Evolutionary conservation across 2,113 vertebrate species (phyloP).

Genomic region (Sylvietta virens): DNA sequence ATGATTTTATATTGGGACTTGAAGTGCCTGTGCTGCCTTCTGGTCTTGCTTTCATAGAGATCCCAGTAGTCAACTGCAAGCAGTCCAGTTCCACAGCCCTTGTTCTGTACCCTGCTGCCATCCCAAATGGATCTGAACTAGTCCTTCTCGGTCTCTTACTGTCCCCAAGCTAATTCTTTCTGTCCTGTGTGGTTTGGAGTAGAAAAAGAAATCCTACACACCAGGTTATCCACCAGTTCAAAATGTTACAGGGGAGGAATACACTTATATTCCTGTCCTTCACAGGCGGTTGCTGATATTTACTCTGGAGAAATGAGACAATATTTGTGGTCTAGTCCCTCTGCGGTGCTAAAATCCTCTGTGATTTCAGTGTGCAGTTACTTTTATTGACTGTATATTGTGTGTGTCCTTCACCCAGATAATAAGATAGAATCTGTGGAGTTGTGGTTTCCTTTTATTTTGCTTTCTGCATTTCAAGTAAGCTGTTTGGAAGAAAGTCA

Average conservation of each 20-base stretch:
- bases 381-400: neutral
- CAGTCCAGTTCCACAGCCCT: neutral
- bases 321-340: neutral
- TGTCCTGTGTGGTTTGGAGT: neutral
- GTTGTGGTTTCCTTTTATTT: neutral
- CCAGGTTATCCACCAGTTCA: neutral
- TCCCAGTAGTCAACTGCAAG: neutral
- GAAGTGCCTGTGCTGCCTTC: neutral
- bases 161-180: neutral
- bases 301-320: neutral
- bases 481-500: neutral
- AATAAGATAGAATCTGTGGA: neutral
- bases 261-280: neutral
- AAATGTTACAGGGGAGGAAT: neutral
- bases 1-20: neutral
- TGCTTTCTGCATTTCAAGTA: neutral
- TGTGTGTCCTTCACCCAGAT: neutral
- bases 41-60: fast-evolving
- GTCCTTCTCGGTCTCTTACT: neutral
- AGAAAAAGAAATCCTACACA: neutral
- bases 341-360: neutral
- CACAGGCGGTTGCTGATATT: neutral
- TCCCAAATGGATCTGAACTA: neutral
- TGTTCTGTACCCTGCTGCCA: neutral
- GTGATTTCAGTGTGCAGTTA: neutral